These are phyloP conservation scores for Neotoma lepida DNA, from an alignment of 2,113 vertebrate genomes.

Conservation along the genomic window DNA sequence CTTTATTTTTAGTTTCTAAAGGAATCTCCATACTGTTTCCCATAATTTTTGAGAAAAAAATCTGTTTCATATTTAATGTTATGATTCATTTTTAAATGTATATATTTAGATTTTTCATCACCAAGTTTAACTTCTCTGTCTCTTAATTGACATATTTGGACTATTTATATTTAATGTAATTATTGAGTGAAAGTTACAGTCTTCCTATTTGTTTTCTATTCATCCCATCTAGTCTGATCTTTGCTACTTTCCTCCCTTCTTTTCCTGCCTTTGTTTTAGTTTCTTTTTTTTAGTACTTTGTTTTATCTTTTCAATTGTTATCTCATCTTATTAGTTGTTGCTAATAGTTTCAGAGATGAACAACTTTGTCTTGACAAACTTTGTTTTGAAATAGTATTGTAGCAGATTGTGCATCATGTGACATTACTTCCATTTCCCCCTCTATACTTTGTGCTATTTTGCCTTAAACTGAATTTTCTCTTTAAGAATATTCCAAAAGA, in stretches of 20 bases:
- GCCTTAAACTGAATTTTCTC: not conserved
- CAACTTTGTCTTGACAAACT: not conserved
- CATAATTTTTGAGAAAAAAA: not conserved
- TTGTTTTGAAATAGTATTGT: not conserved
- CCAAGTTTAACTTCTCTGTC: not conserved
- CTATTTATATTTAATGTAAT: constrained; percentile 23
- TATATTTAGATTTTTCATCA: not conserved
- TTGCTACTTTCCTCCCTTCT: not conserved
- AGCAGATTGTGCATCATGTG: not conserved
- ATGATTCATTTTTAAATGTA: constrained; percentile 13
- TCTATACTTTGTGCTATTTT: not conserved
- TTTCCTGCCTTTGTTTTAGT: not conserved
- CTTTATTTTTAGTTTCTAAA: constrained; percentile 38
- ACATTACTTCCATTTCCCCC: not conserved
- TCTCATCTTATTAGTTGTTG: not conserved
- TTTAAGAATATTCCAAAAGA: not conserved
- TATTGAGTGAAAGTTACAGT: not conserved
- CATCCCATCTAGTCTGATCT: not conserved
- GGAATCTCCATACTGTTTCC: not conserved
- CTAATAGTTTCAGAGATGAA: not conserved
- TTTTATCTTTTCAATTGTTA: not conserved
- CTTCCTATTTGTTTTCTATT: constrained; percentile 39
- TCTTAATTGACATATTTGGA: constrained; percentile 36
- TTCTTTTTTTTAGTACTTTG: not conserved
- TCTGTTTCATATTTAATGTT: constrained; percentile 2